Base-by-base conservation (phyloP, 2,888 invertebrate genomes). In the Actias luna region DNA sequence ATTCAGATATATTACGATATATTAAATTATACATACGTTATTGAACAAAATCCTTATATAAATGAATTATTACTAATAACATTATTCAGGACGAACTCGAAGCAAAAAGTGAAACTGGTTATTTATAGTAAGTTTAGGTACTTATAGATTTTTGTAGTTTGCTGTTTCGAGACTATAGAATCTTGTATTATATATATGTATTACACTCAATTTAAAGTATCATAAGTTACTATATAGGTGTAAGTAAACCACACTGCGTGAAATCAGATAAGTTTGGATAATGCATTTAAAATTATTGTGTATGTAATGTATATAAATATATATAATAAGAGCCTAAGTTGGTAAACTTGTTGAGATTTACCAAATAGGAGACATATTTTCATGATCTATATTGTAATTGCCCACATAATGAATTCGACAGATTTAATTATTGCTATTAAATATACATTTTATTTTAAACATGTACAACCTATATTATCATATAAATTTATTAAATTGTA, bases 301-400 rank as follows among this genome's bases (percentile, higher is more conserved):
- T 42, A 18, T 42, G 16, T n/a, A 33, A 33, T 33, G 3, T 36
- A 36, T 39, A 61, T 52, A 61, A 16, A 35, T 22, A 22, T 22
- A 35, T 25, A 25, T 4, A 50, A 22, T 50, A 60, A 63, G 35
- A 31, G 31, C 59, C 42, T 25, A 59, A 14, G 27, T 31, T 39
- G 52, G 29, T 63, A 59, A 39, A 42, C 27, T 42, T 55, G 59
- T 60, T 76, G 70, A 71, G 72, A 70, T 65, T 67, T 72, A 72
- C 68, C 69, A 79, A 79, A 78, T 80, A 91, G 92, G 92, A 92
- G 92, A 92, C 92, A 92, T 92, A 92, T 92, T 92, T 92, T 92
- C 73, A 74, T 73, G 78, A 84, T 85, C 80, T 78, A 79, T 77
- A 69, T 76, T 50, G 83, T 84, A 78, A 90, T 92, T 92, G 92